A percentile compares a stretch with the other conserved stretches of the same genome.
Evolutionary conservation across 1,140 invertebrate genomes (phyloP).

Genomic region (Apocrypta bakeri): DNA sequence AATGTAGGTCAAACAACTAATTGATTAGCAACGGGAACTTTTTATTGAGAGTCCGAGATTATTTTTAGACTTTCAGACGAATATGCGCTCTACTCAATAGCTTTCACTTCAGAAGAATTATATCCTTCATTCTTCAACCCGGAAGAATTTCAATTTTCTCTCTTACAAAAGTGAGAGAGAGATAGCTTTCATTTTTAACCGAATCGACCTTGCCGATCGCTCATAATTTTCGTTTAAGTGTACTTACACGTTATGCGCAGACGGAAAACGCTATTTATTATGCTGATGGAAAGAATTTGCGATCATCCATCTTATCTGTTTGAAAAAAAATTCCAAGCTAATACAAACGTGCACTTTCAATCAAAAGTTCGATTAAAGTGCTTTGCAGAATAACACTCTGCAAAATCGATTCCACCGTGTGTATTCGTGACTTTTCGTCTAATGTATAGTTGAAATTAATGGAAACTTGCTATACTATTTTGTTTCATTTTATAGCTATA

Average conservation of each 20-base stretch:
- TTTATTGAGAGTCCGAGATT: too few relatives aligned
- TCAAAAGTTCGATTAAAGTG: conserved; percentile 26
- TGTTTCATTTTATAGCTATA: too few relatives aligned
- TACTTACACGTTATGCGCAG: neutral
- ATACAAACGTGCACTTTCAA: conserved; percentile 9
- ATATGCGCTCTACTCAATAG: neutral
- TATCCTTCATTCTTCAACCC: neutral
- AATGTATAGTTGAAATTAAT: too few relatives aligned
- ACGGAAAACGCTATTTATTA: conserved; percentile 1
- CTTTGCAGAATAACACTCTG: conserved; percentile 10
- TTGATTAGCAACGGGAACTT: neutral
- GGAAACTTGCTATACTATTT: too few relatives aligned
- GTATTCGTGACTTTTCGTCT: too few relatives aligned
- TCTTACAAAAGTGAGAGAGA: neutral
- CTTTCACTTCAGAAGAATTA: neutral
- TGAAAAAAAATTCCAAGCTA: conserved; percentile 15
- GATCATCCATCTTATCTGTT: conserved; percentile 1
- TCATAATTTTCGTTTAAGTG: conserved; percentile 15
- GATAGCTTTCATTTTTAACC: neutral
- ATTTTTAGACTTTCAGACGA: neutral
- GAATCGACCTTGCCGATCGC: conserved; percentile 7
- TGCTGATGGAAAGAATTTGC: neutral
- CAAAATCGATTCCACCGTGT: neutral
- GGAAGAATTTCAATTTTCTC: neutral
- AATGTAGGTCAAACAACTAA: neutral